phyloP scores from a whole-genome alignment of 2,888 invertebrate genomes.

The Cheilosia impressa region DNA sequence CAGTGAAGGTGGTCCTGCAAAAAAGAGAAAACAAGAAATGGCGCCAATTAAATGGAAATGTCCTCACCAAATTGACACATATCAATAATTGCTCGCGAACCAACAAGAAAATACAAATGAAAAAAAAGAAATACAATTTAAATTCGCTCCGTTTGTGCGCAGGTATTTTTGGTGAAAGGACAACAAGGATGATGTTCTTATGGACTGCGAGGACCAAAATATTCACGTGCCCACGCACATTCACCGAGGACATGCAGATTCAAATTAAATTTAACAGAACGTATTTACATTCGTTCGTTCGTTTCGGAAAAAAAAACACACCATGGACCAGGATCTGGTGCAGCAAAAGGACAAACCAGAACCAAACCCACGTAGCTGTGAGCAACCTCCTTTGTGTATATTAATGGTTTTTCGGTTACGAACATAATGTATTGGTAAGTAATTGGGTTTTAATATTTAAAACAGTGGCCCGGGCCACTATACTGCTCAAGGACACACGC shows the following conservation, averaged over 20 bases:
- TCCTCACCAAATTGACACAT: constrained; percentile 69
- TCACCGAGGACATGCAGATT: constrained; percentile 24
- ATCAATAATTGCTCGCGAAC: constrained; percentile 66
- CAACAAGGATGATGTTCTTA: constrained; percentile 34
- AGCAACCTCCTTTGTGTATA: constrained; percentile 56
- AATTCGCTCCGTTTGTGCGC: constrained; percentile 25
- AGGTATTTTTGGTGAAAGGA: background rate
- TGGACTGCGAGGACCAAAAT: background rate
- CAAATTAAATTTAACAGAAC: constrained; percentile 69
- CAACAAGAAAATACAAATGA: constrained; percentile 46
- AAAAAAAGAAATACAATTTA: constrained; percentile 29
- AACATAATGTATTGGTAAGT: constrained; percentile 72
- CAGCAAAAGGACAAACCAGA: constrained; percentile 32
- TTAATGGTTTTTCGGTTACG: constrained; percentile 68
- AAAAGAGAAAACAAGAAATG: constrained; percentile 76
- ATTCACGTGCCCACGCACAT: background rate
- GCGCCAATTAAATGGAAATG: constrained; percentile 67
- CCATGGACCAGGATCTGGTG: background rate
- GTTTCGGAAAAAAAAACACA: background rate
- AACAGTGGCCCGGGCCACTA: constrained; percentile 31
- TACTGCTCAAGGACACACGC: constrained; percentile 61
- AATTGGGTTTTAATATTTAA: constrained; percentile 75
- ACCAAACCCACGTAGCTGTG: constrained; percentile 5
- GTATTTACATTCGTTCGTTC: constrained; percentile 58
- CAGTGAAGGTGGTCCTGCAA: constrained; percentile 96